Percentiles rank a stretch among this genome's conserved stretches.
Conservation (phyloP, 2,888 invertebrate species). For the Drosophila diplacantha region DNA sequence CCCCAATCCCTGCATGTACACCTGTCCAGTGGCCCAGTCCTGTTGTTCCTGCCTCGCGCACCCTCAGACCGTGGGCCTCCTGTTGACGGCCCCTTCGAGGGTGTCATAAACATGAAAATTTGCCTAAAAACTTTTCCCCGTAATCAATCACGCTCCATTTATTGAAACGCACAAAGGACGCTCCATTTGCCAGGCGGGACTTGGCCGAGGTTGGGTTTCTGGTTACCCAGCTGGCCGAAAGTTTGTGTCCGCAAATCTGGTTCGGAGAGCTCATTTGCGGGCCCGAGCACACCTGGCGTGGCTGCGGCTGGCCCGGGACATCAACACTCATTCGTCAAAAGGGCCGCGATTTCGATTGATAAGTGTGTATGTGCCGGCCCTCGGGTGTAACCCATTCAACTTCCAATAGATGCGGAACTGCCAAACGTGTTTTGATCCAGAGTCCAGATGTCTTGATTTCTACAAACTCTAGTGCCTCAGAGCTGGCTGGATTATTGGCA, state of each 20-base stretch:
- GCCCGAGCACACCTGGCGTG: slow-evolving; percentile 31
- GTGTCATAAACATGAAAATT: slow-evolving; percentile 60
- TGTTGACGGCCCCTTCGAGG: slow-evolving; percentile 5
- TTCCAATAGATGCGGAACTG: slow-evolving; percentile 39
- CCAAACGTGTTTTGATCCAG: neutral
- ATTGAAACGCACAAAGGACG: slow-evolving; percentile 67
- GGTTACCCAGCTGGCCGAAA: slow-evolving; percentile 43
- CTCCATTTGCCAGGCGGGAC: slow-evolving; percentile 35
- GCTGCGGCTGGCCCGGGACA: slow-evolving; percentile 51
- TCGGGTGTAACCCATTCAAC: slow-evolving; percentile 18
- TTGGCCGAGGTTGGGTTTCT: slow-evolving; percentile 3
- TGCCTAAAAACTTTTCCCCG: slow-evolving; percentile 61
- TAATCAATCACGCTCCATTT: slow-evolving; percentile 73
- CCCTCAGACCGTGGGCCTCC: neutral
- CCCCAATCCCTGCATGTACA: slow-evolving; percentile 35
- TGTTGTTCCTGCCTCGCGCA: slow-evolving; percentile 9
- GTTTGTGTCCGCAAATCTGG: slow-evolving; percentile 59
- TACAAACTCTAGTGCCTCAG: neutral
- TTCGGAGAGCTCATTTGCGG: slow-evolving; percentile 57
- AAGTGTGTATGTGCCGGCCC: slow-evolving; percentile 56
- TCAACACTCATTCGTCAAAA: slow-evolving; percentile 53
- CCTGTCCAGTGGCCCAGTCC: slow-evolving; percentile 44
- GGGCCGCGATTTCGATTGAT: slow-evolving; percentile 49
- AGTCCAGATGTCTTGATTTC: slow-evolving; percentile 5
- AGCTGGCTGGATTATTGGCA: neutral